Evolutionary conservation across 2,888 invertebrate species (phyloP).

Genomic region (Hyposoter didymator): DNA sequence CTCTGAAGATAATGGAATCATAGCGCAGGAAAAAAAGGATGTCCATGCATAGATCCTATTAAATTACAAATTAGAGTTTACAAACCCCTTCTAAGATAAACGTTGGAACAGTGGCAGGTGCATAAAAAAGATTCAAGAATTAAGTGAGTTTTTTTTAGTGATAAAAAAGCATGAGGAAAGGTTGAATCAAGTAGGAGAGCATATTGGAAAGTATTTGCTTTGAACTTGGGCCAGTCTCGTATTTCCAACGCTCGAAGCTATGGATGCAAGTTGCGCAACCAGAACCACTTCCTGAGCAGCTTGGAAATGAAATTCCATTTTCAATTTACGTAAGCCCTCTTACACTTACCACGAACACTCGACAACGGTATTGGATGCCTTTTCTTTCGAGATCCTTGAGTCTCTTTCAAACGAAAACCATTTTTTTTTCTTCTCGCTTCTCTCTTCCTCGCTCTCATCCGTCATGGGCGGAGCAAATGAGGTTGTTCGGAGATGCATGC

Average conservation of each 20-base stretch:
- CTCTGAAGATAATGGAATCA: too few species aligned
- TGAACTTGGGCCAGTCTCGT: conserved; percentile 33
- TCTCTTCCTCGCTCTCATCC: conserved; percentile 2
- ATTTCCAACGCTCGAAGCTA: conserved; percentile 22
- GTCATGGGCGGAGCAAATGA: not conserved
- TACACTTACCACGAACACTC: conserved; percentile 71
- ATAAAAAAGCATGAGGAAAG: not conserved
- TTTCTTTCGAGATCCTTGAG: conserved; percentile 64
- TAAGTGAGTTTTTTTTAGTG: not conserved
- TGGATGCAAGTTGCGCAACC: conserved; percentile 33
- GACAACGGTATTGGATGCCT: conserved; percentile 48
- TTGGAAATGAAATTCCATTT: conserved; percentile 80
- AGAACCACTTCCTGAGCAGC: conserved; percentile 23
- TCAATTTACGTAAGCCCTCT: conserved; percentile 80
- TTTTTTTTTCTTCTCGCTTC: conserved; percentile 56
- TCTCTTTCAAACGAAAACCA: conserved; percentile 52
- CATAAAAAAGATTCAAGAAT: not conserved
- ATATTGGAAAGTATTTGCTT: conserved; percentile 38
- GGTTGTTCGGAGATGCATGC: not conserved
- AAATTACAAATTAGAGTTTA: not conserved
- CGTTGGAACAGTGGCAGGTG: not conserved
- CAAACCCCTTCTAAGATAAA: not conserved
- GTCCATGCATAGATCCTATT: conserved; percentile 19
- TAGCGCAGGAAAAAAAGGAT: not conserved
- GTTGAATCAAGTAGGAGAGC: conserved; percentile 4